Conservation (phyloP, 2,113 vertebrate species). For the Neomonachus schauinslandi region DNA sequence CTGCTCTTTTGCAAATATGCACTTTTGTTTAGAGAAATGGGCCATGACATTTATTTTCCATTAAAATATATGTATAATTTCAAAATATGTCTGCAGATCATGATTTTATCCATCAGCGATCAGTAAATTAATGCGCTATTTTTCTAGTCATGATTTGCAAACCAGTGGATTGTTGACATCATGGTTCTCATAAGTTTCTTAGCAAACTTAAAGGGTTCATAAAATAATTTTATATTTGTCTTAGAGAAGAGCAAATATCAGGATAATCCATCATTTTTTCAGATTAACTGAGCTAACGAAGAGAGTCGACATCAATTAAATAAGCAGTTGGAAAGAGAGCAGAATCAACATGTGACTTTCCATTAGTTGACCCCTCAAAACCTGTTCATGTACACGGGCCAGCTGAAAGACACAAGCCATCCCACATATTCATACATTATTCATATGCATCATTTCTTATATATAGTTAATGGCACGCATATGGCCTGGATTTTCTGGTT, state of each 20-base stretch:
- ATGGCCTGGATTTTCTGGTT: slow-evolving; percentile 54
- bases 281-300: slow-evolving; percentile 40
- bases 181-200: slow-evolving; percentile 2
- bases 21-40: slow-evolving; percentile 25
- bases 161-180: neutral
- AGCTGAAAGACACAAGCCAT: neutral
- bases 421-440: slow-evolving; percentile 45
- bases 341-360: neutral
- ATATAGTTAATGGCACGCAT: slow-evolving; percentile 31
- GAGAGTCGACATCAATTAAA: slow-evolving; percentile 52
- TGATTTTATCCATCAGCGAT: neutral
- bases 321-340: slow-evolving; percentile 14
- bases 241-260: slow-evolving; percentile 35
- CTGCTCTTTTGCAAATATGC: neutral
- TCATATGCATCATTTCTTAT: slow-evolving; percentile 24
- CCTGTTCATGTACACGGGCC: neutral
- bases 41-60: neutral
- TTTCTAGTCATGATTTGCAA: neutral
- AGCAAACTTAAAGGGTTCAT: neutral
- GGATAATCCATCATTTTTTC: slow-evolving; percentile 18
- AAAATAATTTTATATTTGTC: slow-evolving; percentile 44
- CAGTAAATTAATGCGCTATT: neutral
- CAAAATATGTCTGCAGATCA: neutral
- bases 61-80: neutral
- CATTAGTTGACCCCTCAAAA: neutral